Conservation (phyloP, 2,888 invertebrate genomes). For the Cerastoderma edule region DNA sequence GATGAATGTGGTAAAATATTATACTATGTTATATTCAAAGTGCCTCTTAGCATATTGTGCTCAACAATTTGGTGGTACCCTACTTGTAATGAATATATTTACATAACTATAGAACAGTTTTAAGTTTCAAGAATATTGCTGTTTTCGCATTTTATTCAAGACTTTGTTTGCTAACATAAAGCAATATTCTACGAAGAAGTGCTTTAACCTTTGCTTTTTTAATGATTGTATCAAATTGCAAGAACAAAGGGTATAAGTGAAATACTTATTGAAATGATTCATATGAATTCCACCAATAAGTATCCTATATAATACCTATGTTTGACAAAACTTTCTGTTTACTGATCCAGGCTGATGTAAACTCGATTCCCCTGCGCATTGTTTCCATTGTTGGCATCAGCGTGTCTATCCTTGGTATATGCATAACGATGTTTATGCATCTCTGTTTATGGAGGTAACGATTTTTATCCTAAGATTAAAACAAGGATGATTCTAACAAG, state of each 20-base stretch:
- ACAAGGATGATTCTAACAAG: neutral
- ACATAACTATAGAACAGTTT: too few relatives aligned
- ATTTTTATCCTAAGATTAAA: neutral
- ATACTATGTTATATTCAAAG: too few relatives aligned
- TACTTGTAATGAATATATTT: too few relatives aligned
- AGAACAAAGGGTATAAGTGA: neutral
- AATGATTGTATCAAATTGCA: neutral
- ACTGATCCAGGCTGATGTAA: conserved; percentile 20
- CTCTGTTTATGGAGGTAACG: conserved; percentile 34
- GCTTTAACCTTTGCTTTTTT: neutral
- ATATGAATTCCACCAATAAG: neutral
- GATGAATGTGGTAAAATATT: too few relatives aligned
- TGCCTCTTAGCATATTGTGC: too few relatives aligned
- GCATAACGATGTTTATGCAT: conserved; percentile 22
- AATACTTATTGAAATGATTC: neutral
- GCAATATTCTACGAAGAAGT: too few relatives aligned
- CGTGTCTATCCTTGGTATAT: conserved; percentile 20
- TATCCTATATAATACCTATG: neutral
- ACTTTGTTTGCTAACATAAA: too few relatives aligned
- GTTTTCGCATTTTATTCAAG: too few relatives aligned
- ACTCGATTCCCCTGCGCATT: conserved; percentile 22
- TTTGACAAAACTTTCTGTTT: neutral
- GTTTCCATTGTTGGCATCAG: conserved; percentile 29
- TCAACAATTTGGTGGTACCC: too few relatives aligned
- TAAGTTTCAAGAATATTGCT: too few relatives aligned